Conservation (phyloP, 1,140 invertebrate genomes). For the Coptotermes formosanus region DNA sequence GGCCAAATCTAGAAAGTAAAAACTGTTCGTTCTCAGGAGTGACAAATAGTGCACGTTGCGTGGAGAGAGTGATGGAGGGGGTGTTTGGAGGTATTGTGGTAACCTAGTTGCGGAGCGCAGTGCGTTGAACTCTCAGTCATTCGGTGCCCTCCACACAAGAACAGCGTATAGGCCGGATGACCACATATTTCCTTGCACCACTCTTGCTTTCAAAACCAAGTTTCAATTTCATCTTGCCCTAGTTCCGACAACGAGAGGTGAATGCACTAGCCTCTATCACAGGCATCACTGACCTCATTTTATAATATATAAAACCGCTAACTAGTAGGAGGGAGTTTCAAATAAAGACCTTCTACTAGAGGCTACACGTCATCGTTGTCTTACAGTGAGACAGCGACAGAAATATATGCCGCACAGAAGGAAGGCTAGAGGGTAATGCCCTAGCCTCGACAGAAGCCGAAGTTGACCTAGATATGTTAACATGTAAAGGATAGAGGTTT, state of each 20-base stretch:
- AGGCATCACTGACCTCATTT: conserved; percentile 30
- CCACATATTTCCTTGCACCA: conserved; percentile 14
- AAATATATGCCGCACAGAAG: not conserved
- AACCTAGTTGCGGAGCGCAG: conserved; percentile 19
- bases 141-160: not conserved
- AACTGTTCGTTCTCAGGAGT: not conserved
- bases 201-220: conserved; percentile 21
- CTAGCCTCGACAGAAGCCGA: not conserved
- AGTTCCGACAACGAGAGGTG: conserved; percentile 31
- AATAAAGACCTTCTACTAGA: not conserved
- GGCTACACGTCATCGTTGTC: not conserved
- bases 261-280: conserved; percentile 34
- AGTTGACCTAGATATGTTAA: not conserved
- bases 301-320: not conserved
- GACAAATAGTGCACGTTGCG: conserved; percentile 18
- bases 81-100: not conserved
- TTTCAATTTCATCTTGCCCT: conserved; percentile 30
- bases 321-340: not conserved
- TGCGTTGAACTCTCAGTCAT: conserved; percentile 11
- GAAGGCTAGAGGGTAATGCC: not conserved
- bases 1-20: conserved; percentile 18
- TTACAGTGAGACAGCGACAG: not conserved
- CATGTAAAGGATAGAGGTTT: not conserved
- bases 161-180: not conserved
- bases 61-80: not conserved